These are phyloP conservation scores for Agrochola litura DNA, from an alignment of 2,888 invertebrate genomes.

Conservation along the genomic window DNA sequence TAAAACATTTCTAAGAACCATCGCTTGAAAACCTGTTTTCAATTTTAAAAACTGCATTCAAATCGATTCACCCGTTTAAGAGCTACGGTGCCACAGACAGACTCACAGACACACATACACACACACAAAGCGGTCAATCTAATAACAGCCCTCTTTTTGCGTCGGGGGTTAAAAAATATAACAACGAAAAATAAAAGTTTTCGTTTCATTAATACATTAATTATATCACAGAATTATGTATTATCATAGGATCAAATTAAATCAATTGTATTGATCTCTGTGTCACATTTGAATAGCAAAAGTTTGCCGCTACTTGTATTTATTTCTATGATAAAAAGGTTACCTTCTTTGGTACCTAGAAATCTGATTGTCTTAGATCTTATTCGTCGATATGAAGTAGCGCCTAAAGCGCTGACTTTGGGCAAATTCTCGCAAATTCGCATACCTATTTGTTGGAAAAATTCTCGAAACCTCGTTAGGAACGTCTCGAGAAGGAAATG, in stretches of 20 bases:
- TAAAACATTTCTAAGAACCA: no score
- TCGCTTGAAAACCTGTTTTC: no score
- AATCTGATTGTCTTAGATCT: conserved; percentile 39
- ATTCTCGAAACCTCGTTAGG: conserved; percentile 52
- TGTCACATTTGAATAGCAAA: not conserved
- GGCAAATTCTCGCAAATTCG: conserved; percentile 32
- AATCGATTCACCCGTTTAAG: no score
- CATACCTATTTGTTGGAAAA: conserved; percentile 50
- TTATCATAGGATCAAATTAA: not conserved
- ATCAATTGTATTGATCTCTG: not conserved
- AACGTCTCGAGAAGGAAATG: conserved; percentile 54
- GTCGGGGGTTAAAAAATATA: no score
- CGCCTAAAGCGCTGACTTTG: conserved; percentile 23
- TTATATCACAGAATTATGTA: not conserved
- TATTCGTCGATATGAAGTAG: conserved; percentile 13
- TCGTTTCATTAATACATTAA: not conserved
- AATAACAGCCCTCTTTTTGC: no score
- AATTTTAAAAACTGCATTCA: no score
- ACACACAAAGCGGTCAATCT: no score
- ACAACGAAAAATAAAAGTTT: not conserved
- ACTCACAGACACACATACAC: no score
- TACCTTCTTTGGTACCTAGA: conserved; percentile 11
- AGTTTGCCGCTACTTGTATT: not conserved
- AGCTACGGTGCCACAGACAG: no score
- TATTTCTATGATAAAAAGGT: conserved; percentile 27